Conservation (phyloP, 2,797 vertebrate genomes). For the Gallinago solitaria region DNA sequence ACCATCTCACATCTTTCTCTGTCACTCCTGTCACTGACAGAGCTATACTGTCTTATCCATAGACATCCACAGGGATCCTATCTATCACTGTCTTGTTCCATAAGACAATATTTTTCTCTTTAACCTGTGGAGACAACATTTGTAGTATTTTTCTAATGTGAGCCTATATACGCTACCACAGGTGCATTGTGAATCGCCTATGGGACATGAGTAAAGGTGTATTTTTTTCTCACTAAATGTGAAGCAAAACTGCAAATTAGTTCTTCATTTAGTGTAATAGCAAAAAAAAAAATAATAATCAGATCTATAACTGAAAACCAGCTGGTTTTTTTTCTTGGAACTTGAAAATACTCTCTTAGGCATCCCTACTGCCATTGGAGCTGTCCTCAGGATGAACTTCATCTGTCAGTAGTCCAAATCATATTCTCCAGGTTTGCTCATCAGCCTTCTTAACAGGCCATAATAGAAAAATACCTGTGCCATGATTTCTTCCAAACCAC, state of each 20-base stretch:
- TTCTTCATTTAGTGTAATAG: not conserved
- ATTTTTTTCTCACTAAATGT: not conserved
- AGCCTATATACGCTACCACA: rapidly evolving
- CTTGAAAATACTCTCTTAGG: not conserved
- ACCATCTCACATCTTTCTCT: not conserved
- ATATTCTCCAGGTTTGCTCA: not conserved
- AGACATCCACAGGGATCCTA: too few relatives aligned
- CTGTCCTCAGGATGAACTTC: not conserved
- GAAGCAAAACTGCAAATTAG: not conserved
- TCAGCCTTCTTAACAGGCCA: not conserved
- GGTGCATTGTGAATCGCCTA: not conserved
- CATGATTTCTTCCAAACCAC: not conserved
- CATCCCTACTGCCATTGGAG: not conserved
- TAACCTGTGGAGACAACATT: not conserved
- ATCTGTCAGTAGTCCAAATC: not conserved
- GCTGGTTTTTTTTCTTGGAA: not conserved
- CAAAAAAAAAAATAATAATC: not conserved
- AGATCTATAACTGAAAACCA: not conserved
- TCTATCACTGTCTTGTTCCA: not conserved
- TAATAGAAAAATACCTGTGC: not conserved
- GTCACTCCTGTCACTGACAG: not conserved
- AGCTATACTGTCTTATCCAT: too few relatives aligned
- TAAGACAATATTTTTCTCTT: not conserved
- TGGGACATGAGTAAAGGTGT: not conserved
- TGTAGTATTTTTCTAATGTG: not conserved